Evolutionary conservation across 1,140 invertebrate genomes (phyloP), one percentile per base, ranked within the genome.

Genomic region (Drosophila persimilis): DNA sequence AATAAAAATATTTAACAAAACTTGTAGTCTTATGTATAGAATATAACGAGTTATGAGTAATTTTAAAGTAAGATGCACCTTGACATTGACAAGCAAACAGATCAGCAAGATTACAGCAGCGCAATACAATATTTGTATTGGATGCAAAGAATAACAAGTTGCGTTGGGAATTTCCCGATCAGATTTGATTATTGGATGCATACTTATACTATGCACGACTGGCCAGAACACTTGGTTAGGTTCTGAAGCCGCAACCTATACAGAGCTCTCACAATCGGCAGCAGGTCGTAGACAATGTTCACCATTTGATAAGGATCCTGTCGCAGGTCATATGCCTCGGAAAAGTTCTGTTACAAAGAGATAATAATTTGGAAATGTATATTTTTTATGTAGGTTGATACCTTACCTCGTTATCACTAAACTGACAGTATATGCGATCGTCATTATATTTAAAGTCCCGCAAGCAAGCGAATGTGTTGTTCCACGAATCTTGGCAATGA

Each of bases 381-480:
- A 7, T 29, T 29, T 29, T n/a, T 47, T 11, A 1, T 6, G 15
- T 0, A 24, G 15, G 22, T 6, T 3, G 2, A 1, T 43, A 24
- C 66, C 57, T 80, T 93, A 96, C 96, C 93, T 96, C 92, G 45
- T 93, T 69, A 89, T 97, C 96, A 26, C 92, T 89, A 90, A 97
- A 97, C 61, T 93, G 79, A 85, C 97, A 98, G 77, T 95, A 97
- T 65, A 97, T 93, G 65, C 94, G 93, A 84, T 96, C 86, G 22
- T 43, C 93, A 66, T 1, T 92, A 90, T 48, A 91, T 26, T 29
- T 91, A 85, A 26, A 96, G 60, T 94, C 93, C 51, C 96, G 91
- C 4, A 97, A 67, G 88, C 97, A 98, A 0, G 92, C 92, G 79
- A 95, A 98, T 0, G 97, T 97, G 83, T 98, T 98, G 86, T 98